Conservation (phyloP, 2,888 invertebrate species). For the Caenorhabditis zanzibari region DNA sequence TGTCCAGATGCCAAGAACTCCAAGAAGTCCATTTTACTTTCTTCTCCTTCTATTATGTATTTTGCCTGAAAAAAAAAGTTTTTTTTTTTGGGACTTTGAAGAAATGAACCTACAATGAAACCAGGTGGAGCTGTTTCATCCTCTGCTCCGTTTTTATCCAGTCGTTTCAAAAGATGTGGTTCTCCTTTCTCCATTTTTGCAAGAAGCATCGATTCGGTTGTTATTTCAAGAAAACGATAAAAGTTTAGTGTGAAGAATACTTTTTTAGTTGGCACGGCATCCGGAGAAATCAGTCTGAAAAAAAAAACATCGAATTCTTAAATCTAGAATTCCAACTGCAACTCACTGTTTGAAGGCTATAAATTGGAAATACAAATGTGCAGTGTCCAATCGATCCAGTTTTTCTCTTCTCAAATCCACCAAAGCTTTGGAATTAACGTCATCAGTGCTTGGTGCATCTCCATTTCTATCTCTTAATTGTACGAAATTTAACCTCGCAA, state of each 20-base stretch:
- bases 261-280: slow-evolving; percentile 9
- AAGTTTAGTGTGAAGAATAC: slow-evolving; percentile 86
- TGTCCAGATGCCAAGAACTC: slow-evolving; percentile 84
- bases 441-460: slow-evolving; percentile 84
- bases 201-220: slow-evolving; percentile 83
- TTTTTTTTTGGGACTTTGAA: background rate
- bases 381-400: slow-evolving; percentile 84
- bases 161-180: slow-evolving; percentile 82
- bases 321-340: no score
- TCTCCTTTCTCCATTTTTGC: slow-evolving; percentile 64
- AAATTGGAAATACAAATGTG: slow-evolving; percentile 85
- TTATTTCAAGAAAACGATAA: slow-evolving; percentile 85
- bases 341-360: slow-evolving; percentile 84
- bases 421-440: slow-evolving; percentile 78
- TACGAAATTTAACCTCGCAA: slow-evolving; percentile 77
- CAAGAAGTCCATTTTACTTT: slow-evolving; percentile 84
- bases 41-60: slow-evolving; percentile 77
- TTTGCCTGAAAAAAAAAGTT: slow-evolving; percentile 56
- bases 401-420: slow-evolving; percentile 82
- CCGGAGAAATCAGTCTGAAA: slow-evolving; percentile 29
- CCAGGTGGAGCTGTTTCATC: slow-evolving; percentile 83
- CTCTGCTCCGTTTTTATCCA: slow-evolving; percentile 84
- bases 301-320: no score
- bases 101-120: slow-evolving; percentile 82
- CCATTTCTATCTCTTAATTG: slow-evolving; percentile 84